Percentiles rank a stretch among this genome's conserved stretches.
These are phyloP conservation scores for Alviniconcha strummeri DNA, from an alignment of 2,888 invertebrate species.

Conservation along the genomic window DNA sequence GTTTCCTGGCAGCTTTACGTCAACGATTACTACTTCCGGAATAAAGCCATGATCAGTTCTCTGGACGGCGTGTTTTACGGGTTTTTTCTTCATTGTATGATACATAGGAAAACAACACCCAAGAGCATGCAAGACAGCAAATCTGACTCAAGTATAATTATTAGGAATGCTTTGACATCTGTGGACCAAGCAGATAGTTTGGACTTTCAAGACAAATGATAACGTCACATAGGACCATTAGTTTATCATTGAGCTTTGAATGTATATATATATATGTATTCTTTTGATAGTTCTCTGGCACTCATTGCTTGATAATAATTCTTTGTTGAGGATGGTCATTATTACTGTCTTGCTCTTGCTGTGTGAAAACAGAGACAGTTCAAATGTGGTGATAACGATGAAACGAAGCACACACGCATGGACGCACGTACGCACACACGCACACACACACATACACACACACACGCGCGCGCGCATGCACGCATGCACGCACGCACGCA, in stretches of 20 bases:
- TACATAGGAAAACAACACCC: not conserved
- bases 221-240: too few relatives aligned
- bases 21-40: too few relatives aligned
- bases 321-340: not conserved
- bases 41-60: too few relatives aligned
- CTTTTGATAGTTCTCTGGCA: not conserved
- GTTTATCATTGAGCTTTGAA: not conserved
- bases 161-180: not conserved
- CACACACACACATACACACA: slow-evolving; percentile 13
- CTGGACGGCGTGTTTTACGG: too few relatives aligned
- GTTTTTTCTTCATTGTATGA: slow-evolving; percentile 3
- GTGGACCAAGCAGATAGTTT: not conserved
- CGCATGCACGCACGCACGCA: not conserved
- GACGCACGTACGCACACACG: not conserved
- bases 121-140: too few relatives aligned
- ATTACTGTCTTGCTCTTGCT: too few relatives aligned
- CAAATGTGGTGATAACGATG: not conserved
- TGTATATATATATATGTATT: not conserved
- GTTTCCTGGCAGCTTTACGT: too few relatives aligned
- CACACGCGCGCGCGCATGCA: slow-evolving; percentile 3
- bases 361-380: not conserved
- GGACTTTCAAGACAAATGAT: not conserved
- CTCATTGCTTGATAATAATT: not conserved
- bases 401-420: not conserved
- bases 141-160: too few relatives aligned